A percentile compares a stretch with the other conserved stretches of the same genome.
Conservation (phyloP, 2,888 invertebrate genomes). For the Rhagonycha lutea region DNA sequence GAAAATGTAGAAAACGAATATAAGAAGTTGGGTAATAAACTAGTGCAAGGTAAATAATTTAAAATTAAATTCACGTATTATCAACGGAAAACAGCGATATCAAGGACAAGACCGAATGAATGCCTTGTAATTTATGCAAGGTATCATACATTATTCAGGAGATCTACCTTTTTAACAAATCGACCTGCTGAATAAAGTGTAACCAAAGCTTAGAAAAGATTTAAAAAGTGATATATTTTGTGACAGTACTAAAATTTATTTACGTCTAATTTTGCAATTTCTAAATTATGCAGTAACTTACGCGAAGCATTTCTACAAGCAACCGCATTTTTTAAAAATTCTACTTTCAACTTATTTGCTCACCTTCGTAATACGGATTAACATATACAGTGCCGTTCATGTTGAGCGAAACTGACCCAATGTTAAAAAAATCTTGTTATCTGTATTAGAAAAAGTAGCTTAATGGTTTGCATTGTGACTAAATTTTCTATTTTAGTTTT, state of each 20-base stretch:
- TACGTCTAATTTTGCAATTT: not conserved
- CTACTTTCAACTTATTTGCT: not conserved
- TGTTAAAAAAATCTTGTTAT: not conserved
- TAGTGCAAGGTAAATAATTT: not conserved
- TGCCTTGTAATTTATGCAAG: conserved; percentile 17
- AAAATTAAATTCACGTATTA: not conserved
- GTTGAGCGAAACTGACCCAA: not conserved
- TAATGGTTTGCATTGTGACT: not conserved
- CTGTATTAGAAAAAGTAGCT: not conserved
- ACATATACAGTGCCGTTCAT: not conserved
- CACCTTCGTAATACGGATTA: not conserved
- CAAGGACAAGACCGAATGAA: conserved; percentile 5
- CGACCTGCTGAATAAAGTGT: conserved; percentile 15
- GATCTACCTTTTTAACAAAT: conserved; percentile 17
- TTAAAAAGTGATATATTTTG: not conserved
- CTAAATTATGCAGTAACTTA: not conserved
- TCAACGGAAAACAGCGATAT: not conserved
- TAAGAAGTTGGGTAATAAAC: not conserved
- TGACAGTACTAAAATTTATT: not conserved
- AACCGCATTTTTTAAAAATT: not conserved
- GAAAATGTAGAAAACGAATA: not conserved
- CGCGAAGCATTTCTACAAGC: not conserved
- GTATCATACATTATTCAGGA: conserved; percentile 18
- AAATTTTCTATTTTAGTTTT: not conserved
- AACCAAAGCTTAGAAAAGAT: conserved; percentile 10